Base-by-base conservation (phyloP, 1,140 invertebrate genomes). In the Drosophila kurseongensis region DNA sequence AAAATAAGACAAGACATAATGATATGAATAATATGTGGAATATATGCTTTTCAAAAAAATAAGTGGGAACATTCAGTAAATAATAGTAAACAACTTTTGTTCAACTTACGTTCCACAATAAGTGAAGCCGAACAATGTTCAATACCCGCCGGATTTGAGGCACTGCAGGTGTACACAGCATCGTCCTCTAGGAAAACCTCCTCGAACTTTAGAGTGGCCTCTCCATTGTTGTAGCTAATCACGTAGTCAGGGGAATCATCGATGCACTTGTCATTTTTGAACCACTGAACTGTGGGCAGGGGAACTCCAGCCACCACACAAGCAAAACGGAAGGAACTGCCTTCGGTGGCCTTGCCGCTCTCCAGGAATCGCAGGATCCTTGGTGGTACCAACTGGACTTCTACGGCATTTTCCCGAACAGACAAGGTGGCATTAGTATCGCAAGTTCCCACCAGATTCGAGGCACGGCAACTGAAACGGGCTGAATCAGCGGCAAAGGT, bases 231-330 rank as follows among this genome's bases (percentile, higher is more conserved):
- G 62, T 96, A 97, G 10, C 94, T 95, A n/a, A 95, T 95, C 14
- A 91, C 74, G 55, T 94, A 94, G 42, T 93, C 92, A 16, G 92
- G 93, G 40, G 93, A 94, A 72, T 94, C 93, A 58, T 94, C 93
- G 55, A 95, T 93, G 69, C 94, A 94, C 56, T 94, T 94, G 14
- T 94, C 94, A 74, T 95, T 94, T 83, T 94, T 95, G 55, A 92
- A 95, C 98, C 98, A 99, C 74, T 95, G 95, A 9, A 98, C 95
- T 52, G 95, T 95, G 16, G 97, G 96, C 45, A 97, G 81, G 3
- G 96, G 96, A 92, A 96, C 95, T 4, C 96, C 96, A 56, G 93
- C 94, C 4, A 97, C 95, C 48, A 93, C 94, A 80, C 96, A 97
- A 55, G 95, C 94, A 63, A 97, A 94, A 78, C 94, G 93, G 88